Conservation (phyloP, 2,797 vertebrate genomes). For the Margarornis squamiger region DNA sequence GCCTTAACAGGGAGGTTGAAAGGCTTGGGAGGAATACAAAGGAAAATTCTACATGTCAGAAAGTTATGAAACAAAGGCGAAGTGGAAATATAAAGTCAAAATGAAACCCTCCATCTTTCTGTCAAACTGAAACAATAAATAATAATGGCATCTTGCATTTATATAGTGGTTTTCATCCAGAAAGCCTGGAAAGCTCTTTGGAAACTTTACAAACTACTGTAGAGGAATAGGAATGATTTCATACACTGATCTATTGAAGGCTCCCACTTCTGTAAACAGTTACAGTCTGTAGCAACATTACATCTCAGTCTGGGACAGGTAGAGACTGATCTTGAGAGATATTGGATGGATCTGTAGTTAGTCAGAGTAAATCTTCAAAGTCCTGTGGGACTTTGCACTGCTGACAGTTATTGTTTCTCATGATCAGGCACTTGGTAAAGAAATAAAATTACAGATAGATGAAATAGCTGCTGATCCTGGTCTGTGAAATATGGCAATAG, state of each 20-base stretch:
- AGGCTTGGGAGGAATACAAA: background rate
- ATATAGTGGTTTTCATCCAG: slow-evolving; percentile 50
- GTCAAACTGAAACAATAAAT: slow-evolving; percentile 70
- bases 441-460: slow-evolving; percentile 40
- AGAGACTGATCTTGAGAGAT: slow-evolving; percentile 53
- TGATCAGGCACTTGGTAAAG: slow-evolving; percentile 51
- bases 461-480: slow-evolving; percentile 26
- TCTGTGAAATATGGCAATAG: background rate
- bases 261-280: slow-evolving; percentile 37
- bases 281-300: slow-evolving; percentile 29
- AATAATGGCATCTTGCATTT: slow-evolving; percentile 64
- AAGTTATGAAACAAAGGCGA: slow-evolving; percentile 65
- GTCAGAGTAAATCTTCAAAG: slow-evolving; percentile 52
- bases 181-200: slow-evolving; percentile 50
- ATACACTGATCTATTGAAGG: slow-evolving; percentile 16
- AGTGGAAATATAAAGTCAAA: slow-evolving; percentile 67
- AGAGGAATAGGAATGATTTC: slow-evolving; percentile 54
- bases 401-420: slow-evolving; percentile 58
- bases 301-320: slow-evolving; percentile 32
- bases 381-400: slow-evolving; percentile 32
- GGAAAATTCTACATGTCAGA: slow-evolving; percentile 37
- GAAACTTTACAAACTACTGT: slow-evolving; percentile 65
- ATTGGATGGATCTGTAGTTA: slow-evolving; percentile 47
- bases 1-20: background rate
- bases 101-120: slow-evolving; percentile 73